Evolutionary conservation across 2,113 vertebrate species (phyloP), one percentile per base, ranked within the genome.

Genomic region (Cyphomyrus discorhynchus): DNA sequence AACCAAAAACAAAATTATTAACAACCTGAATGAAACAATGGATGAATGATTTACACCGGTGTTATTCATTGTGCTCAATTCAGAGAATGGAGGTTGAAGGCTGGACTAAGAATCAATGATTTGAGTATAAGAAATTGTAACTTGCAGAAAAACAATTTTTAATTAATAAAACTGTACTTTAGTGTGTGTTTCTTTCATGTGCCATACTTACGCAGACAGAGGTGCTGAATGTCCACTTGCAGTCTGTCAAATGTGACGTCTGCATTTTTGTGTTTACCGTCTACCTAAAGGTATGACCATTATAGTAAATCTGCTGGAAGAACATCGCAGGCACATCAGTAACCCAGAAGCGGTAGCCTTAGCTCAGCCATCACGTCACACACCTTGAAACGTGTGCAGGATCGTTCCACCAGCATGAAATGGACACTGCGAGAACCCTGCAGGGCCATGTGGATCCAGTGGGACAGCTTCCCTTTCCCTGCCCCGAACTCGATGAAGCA

Each of bases 401-500:
- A 96, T 90, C 98, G 97, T 93, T 99, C 98, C 92, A 99, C 98
- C 87, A 99, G 95, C 92, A 99, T 94, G 94, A 99, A 97, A 90
- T 97, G 95, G 91, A 97, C 93, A 17, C 96, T 94, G 39, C 97
- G 92, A 9, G 84, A 88, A 46, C 94, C 95, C 94, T 96, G 96
- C 91, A 98, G 94, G 84, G 98, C 98, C 91, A 95, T 91, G 49
- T 97, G 97, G 91, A 99, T 97, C 98, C 98, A 99, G 3, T 99
- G 98, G 82, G 98, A 99, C 83, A 99, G 95, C 93, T 98, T 99
- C 88, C 98, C 98, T 91, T 97, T 96, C 21, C 98, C 98, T 4
- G 98, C 98, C 90, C 98, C 98, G 91, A 99, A 99, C 92, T 99
- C 98, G 89, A 99, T 93, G 90, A 97, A 99, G 93, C 98, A 99